phyloP scores from a whole-genome alignment of 2,797 vertebrate genomes.

The Steatocranus sp. region DNA sequence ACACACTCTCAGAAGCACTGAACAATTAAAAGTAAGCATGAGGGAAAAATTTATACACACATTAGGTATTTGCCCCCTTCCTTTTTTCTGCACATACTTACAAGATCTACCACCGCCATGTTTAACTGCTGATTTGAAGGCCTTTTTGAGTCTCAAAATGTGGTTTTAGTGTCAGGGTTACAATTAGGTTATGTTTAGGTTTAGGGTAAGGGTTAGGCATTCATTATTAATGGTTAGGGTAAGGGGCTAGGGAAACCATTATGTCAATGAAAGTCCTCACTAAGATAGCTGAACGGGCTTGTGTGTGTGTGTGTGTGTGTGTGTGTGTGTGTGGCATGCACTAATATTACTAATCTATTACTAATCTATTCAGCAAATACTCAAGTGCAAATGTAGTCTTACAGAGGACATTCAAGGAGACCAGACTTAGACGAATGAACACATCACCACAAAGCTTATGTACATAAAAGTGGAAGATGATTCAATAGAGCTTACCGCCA shows the following conservation, averaged over 20 bases:
- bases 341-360: not conserved
- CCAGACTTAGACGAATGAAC: not conserved
- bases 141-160: not conserved
- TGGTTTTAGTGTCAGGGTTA: too few relatives aligned
- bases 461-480: slow-evolving; percentile 6
- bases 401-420: not conserved
- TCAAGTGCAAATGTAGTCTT: not conserved
- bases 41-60: slow-evolving; percentile 3
- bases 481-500: slow-evolving; percentile 11
- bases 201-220: too few relatives aligned
- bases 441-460: not conserved
- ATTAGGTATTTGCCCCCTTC: not conserved
- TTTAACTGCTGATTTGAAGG: not conserved
- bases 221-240: too few relatives aligned
- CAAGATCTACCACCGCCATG: not conserved
- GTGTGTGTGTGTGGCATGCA: not conserved
- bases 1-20: slow-evolving; percentile 59
- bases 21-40: slow-evolving; percentile 62
- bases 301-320: not conserved
- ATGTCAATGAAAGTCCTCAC: too few relatives aligned
- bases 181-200: too few relatives aligned
- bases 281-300: too few relatives aligned
- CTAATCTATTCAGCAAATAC: not conserved
- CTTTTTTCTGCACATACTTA: not conserved
- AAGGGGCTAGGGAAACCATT: too few relatives aligned